Evolutionary conservation across 2,797 vertebrate species (phyloP).

Genomic region (Falco peregrinus): DNA sequence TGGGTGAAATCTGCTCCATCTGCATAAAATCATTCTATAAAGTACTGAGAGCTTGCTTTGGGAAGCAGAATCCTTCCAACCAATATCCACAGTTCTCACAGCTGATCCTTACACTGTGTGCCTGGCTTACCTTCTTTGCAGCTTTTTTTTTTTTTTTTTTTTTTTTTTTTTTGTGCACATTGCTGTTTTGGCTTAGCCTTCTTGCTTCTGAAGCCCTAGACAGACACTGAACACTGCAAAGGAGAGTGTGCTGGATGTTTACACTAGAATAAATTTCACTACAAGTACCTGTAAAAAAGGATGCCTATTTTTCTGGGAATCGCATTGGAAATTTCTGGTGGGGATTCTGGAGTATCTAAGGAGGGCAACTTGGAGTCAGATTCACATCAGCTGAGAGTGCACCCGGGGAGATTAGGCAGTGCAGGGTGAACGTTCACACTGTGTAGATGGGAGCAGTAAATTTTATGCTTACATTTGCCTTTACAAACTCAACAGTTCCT

Average conservation of each 20-base stretch:
- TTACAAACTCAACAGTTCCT: background rate
- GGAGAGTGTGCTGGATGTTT: background rate
- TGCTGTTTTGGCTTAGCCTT: background rate
- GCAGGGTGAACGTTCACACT: background rate
- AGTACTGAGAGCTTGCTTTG: background rate
- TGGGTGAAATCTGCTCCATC: constrained; percentile 26
- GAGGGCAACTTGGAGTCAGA: background rate
- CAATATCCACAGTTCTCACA: background rate
- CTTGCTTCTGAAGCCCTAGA: background rate
- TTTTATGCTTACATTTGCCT: background rate
- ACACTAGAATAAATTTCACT: background rate
- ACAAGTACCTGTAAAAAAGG: background rate
- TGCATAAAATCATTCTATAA: background rate
- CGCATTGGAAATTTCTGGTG: background rate
- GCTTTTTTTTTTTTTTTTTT: background rate
- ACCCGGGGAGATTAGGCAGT: background rate
- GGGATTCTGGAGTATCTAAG: background rate
- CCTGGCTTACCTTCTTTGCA: background rate
- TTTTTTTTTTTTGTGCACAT: background rate
- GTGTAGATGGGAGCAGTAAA: background rate
- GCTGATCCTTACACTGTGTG: background rate
- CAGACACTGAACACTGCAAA: background rate
- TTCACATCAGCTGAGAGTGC: background rate
- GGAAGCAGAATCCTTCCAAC: background rate
- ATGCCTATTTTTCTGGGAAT: background rate